Percentiles rank a stretch among this genome's conserved stretches.
Conservation (phyloP, 2,113 vertebrate genomes). For the Phasianus colchicus region DNA sequence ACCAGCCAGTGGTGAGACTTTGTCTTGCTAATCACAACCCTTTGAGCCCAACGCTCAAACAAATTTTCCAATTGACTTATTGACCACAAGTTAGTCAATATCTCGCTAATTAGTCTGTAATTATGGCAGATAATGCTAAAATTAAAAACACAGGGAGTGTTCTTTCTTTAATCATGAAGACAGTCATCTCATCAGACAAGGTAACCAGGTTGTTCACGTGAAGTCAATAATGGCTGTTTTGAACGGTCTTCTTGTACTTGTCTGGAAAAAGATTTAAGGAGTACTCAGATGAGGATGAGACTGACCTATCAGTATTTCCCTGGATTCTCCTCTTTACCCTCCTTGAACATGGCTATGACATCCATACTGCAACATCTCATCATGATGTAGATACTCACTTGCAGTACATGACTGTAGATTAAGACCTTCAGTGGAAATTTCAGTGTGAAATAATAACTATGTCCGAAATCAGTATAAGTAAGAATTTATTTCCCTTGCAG, state of each 20-base stretch:
- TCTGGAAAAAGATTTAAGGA: neutral
- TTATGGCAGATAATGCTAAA: neutral
- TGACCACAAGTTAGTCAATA: neutral
- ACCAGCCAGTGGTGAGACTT: neutral
- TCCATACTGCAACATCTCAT: neutral
- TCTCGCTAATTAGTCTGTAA: neutral
- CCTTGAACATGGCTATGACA: neutral
- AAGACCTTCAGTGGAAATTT: neutral
- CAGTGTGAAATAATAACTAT: neutral
- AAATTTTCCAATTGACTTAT: neutral
- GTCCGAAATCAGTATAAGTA: neutral
- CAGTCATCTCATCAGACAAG: neutral
- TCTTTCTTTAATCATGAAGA: neutral
- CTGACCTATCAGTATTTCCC: neutral
- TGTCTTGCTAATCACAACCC: neutral
- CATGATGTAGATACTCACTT: neutral
- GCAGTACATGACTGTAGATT: neutral
- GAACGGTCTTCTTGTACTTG: neutral
- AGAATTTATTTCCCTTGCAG: neutral
- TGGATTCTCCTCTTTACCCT: neutral
- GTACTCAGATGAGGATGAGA: neutral
- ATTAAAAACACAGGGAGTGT: neutral
- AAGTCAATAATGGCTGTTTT: neutral
- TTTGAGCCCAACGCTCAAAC: neutral
- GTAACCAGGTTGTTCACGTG: neutral